These are phyloP conservation scores for Drosophila pandora DNA, from an alignment of 1,140 invertebrate genomes.

Conservation along the genomic window DNA sequence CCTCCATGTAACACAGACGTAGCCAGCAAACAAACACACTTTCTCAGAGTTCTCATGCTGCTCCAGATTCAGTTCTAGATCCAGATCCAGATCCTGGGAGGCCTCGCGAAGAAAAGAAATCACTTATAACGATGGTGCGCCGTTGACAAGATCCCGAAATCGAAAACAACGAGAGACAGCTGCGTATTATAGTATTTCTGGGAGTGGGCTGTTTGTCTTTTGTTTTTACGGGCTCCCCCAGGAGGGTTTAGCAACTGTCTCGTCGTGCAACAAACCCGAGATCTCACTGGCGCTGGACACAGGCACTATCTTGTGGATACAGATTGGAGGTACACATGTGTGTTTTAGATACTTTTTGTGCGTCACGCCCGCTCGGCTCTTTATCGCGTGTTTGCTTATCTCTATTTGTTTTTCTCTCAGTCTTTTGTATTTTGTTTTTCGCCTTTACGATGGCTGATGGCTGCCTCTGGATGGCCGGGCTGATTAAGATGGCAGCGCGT, in stretches of 20 bases:
- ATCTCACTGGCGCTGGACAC: slow-evolving; percentile 61
- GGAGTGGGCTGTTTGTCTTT: slow-evolving; percentile 11
- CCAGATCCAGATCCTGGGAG: background rate
- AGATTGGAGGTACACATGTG: slow-evolving; percentile 3
- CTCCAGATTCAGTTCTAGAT: slow-evolving; percentile 15
- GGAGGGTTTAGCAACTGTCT: slow-evolving; percentile 70
- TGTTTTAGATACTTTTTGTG: slow-evolving; percentile 41
- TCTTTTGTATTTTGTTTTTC: slow-evolving; percentile 7
- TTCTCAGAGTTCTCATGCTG: slow-evolving; percentile 56
- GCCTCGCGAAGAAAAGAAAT: background rate
- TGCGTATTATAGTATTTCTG: slow-evolving; percentile 47
- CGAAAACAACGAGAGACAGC: slow-evolving; percentile 83
- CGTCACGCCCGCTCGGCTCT: slow-evolving; percentile 60
- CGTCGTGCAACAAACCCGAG: slow-evolving; percentile 82
- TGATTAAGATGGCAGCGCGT: slow-evolving; percentile 56
- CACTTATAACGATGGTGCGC: slow-evolving; percentile 19
- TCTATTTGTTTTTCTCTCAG: slow-evolving; percentile 48
- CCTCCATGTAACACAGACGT: slow-evolving; percentile 73
- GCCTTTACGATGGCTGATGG: background rate
- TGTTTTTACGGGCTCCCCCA: background rate
- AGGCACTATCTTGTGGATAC: slow-evolving; percentile 18
- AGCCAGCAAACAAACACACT: slow-evolving; percentile 82
- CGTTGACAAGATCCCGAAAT: slow-evolving; percentile 83
- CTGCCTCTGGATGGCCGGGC: slow-evolving; percentile 24
- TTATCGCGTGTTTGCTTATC: slow-evolving; percentile 73